Base-by-base conservation (phyloP, 2,113 vertebrate genomes). In the Siniperca chuatsi region DNA sequence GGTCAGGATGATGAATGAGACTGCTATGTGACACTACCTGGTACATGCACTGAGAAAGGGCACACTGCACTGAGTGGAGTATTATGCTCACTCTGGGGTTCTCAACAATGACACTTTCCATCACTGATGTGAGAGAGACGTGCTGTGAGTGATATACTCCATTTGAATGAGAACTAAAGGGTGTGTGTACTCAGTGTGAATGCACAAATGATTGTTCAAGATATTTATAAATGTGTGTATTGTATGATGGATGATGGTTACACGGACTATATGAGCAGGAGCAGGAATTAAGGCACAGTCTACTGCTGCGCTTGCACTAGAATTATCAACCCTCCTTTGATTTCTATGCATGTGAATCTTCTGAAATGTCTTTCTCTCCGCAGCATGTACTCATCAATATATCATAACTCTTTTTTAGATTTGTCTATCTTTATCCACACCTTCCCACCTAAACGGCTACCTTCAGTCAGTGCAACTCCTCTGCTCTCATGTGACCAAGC, bases 401-500 rank as follows among this genome's bases (percentile, higher is more conserved):
- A 46, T 74, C 2, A 64, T 70, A 84, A 57, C 50, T 61, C 35
- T 16, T 48, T 15, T 15, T 48, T 48, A 6, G 13, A 76, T 72
- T 46, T 42, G 40, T 58, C 16, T 57, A 0, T 12, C n/a, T 68
- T 50, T 42, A 37, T 33, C 48, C 66, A 18, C 68, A 69, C 75
- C 18, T 66, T 50, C 40, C 10, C 42, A 64, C 48, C 37, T 68
- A 72, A 78, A 70, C 8, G 15, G 25, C 40, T 58, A 78, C 58
- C 72, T 75, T 62, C 54, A 71, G 80, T 54, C 54, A 71, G 80
- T 54, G 61, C 42, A 76, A 76, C 83, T 86, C 80, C 85, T 82
- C 65, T 42, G 42, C 44, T 71, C 71, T 92, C 90, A 91, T 81
- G 89, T 93, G 93, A 93, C 85, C 35, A 33, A 84, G 90, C 64